Evolutionary conservation across 2,888 invertebrate species (phyloP).

Genomic region (Ormia ochracea): DNA sequence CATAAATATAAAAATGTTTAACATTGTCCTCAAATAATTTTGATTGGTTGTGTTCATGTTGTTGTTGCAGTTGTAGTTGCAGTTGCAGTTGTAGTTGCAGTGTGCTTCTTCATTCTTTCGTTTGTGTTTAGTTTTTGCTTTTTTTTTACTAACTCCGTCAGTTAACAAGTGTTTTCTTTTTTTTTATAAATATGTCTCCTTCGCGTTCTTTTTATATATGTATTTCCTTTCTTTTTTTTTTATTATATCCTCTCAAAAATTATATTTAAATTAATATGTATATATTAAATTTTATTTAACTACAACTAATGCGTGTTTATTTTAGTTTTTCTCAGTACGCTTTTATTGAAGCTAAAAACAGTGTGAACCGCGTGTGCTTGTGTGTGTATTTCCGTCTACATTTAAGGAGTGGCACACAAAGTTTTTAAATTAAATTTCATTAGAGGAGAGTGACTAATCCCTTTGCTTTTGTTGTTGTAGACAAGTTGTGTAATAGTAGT

Average conservation of each 20-base stretch:
- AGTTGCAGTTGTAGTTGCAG: not conserved
- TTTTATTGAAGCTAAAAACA: not conserved
- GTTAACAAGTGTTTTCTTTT: slow-evolving; percentile 49
- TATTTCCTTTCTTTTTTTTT: slow-evolving; percentile 17
- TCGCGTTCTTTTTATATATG: not conserved
- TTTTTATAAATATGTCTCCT: not conserved
- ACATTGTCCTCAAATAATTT: slow-evolving; percentile 55
- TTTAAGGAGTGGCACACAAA: slow-evolving; percentile 6
- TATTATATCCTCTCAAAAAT: slow-evolving; percentile 48
- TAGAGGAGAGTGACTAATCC: not conserved
- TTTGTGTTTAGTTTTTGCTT: slow-evolving; percentile 17
- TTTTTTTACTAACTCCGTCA: slow-evolving; percentile 35
- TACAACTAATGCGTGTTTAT: slow-evolving; percentile 57
- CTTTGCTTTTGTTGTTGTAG: slow-evolving; percentile 32
- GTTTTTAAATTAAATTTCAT: slow-evolving; percentile 23
- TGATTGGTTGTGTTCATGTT: slow-evolving; percentile 48
- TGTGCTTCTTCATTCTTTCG: slow-evolving; percentile 11
- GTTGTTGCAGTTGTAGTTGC: slow-evolving; percentile 5
- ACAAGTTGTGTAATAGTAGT: slow-evolving; percentile 21
- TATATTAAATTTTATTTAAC: slow-evolving; percentile 59
- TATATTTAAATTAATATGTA: slow-evolving; percentile 53
- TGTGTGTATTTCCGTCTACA: not conserved
- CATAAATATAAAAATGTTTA: slow-evolving; percentile 49
- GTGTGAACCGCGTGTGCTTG: not conserved
- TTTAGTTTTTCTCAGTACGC: slow-evolving; percentile 8